These are phyloP conservation scores for Heteromurus nitidus DNA, from an alignment of 2,888 invertebrate genomes.

Conservation along the genomic window DNA sequence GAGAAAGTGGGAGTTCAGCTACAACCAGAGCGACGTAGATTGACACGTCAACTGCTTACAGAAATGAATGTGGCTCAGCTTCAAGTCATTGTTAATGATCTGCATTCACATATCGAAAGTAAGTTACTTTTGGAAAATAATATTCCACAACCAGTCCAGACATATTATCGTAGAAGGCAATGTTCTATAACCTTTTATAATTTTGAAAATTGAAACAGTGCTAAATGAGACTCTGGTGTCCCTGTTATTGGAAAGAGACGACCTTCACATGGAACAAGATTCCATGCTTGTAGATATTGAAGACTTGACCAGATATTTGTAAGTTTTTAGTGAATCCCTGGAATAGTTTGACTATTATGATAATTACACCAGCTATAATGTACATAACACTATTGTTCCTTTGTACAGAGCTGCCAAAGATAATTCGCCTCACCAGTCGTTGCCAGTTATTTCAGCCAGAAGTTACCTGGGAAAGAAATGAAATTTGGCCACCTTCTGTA, in stretches of 20 bases:
- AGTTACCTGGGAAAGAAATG: conserved; percentile 72
- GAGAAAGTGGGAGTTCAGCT: conserved; percentile 86
- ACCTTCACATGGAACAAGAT: conserved; percentile 98
- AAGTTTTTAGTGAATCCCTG: no score
- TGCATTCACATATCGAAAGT: conserved; percentile 94
- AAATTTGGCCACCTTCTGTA: conserved; percentile 62
- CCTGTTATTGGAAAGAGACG: conserved; percentile 93
- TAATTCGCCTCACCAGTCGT: conserved; percentile 73
- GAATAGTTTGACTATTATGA: no score
- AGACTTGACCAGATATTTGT: conserved; percentile 93
- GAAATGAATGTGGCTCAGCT: conserved; percentile 96
- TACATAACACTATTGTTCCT: background rate
- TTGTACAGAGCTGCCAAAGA: conserved; percentile 73
- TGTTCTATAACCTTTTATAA: background rate
- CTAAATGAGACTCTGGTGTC: conserved; percentile 93
- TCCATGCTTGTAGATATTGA: conserved; percentile 98
- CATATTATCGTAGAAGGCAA: background rate
- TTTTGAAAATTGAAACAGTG: no score
- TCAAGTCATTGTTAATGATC: conserved; percentile 94
- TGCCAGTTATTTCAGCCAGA: conserved; percentile 72
- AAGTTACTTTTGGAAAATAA: no score
- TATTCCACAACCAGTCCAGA: no score
- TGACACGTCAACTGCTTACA: conserved; percentile 89
- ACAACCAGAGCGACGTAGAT: conserved; percentile 87
- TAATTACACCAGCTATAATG: no score